phyloP scores from a whole-genome alignment of 2,113 vertebrate species.

The Phalacrocorax brasilianus region DNA sequence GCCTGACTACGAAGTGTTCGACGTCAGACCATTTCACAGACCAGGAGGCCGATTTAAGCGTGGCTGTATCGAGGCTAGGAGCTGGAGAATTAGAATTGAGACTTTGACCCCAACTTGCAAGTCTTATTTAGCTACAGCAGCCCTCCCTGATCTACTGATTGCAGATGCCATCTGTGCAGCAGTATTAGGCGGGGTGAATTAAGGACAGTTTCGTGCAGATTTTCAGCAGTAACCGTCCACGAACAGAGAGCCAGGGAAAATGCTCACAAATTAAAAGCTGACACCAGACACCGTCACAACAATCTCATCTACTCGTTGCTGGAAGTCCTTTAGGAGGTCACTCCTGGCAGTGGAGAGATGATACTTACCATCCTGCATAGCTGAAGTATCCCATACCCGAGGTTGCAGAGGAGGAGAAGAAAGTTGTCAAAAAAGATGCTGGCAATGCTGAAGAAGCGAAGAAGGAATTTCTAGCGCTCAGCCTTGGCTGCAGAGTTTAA shows the following conservation, averaged over 20 bases:
- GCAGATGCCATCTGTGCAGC: constrained; percentile 19
- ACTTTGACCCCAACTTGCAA: not conserved
- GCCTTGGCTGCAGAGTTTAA: constrained; percentile 39
- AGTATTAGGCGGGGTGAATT: not conserved
- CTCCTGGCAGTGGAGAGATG: not conserved
- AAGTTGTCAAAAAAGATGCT: constrained; percentile 3
- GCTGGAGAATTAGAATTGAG: not conserved
- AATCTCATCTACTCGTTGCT: not conserved
- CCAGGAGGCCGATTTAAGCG: not conserved
- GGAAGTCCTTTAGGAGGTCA: not conserved
- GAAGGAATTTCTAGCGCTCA: constrained; percentile 20
- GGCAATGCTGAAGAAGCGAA: constrained; percentile 16
- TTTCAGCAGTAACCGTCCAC: not conserved
- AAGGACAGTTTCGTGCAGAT: constrained; percentile 34
- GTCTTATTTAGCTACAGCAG: not conserved
- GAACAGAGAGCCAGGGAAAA: not conserved
- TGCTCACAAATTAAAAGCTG: constrained; percentile 11
- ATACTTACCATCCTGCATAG: not conserved
- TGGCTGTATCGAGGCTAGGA: not conserved
- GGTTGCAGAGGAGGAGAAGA: not conserved
- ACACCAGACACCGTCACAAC: not conserved
- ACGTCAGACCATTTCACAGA: not conserved
- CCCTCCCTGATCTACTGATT: not conserved
- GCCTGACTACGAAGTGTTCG: not conserved
- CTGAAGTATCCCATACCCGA: not conserved